Base-by-base conservation (phyloP, 2,113 vertebrate species). In the Eretmochelys imbricata region DNA sequence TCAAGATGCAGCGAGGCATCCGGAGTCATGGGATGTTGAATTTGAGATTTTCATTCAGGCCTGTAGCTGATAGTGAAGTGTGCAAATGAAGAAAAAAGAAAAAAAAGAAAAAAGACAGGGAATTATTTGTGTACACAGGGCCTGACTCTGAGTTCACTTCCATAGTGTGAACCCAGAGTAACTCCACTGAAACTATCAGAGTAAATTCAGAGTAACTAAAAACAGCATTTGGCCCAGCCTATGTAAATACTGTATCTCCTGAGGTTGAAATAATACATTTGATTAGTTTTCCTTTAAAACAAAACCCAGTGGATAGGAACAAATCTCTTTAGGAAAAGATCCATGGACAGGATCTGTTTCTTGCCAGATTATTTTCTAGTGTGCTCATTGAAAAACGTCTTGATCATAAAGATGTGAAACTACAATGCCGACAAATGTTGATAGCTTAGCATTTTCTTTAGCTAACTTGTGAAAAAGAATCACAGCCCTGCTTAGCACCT, bases 361-460 rank as follows among this genome's bases (percentile, higher is more conserved):
- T 76, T 75, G 13, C 13, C 10, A 0, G 1, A 27, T 27, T 6
- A 0, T 4, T 83, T 3, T 50, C 78, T 80, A 80, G 10, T 12
- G 10, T 4, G 5, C 31, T 1, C 62, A 2, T 24, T 4, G 55
- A 49, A 84, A 89, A 35, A 2, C 1, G 48, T 38, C n/a, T 42
- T 2, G 8, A 19, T 11, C 7, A 51, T 1, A 13, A 8, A 54
- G 14, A 4, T 0, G 48, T 82, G 16, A 0, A 0, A 11, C 8
- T 3, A 42, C 6, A 3, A 3, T 0, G 1, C 14, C 0, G 76
- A 42, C 20, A 19, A 51, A 3, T 0, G 1, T 3, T 2, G 46
- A 3, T 38, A 54, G n/a, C 49, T 27, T 46, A 24, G 22, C 42
- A 78, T 78, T 78, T 46, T 48, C 46, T 46, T 46, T 76, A 76